Conservation (phyloP, 2,888 invertebrate species). For the Cistogaster globosa region DNA sequence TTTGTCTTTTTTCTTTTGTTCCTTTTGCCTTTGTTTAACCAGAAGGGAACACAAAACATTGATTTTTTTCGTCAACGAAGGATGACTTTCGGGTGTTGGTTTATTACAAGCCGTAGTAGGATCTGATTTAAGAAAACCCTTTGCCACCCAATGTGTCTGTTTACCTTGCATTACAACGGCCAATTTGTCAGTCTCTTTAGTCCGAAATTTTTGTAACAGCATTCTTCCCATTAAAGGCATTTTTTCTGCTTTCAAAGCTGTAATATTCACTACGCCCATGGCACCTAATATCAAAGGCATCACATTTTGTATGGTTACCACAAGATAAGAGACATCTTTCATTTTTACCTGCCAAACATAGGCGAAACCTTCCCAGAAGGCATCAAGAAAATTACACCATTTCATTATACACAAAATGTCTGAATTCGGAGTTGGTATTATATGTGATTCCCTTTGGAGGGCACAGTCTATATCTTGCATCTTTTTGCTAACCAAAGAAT, state of each 20-base stretch:
- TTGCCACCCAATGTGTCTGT: constrained; percentile 78
- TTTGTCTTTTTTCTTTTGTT: constrained; percentile 73
- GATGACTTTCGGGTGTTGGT: constrained; percentile 81
- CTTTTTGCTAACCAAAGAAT: constrained; percentile 80
- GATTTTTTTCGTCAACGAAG: constrained; percentile 81
- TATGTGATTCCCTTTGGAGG: constrained; percentile 79
- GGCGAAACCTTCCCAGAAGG: constrained; percentile 78
- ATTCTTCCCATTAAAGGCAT: constrained; percentile 79
- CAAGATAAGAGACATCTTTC: constrained; percentile 76
- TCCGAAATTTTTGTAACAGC: constrained; percentile 76
- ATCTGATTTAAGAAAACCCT: constrained; percentile 79
- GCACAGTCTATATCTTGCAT: constrained; percentile 82
- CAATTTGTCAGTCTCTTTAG: constrained; percentile 75
- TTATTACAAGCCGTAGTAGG: constrained; percentile 78
- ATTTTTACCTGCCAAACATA: constrained; percentile 81
- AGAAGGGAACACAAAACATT: constrained; percentile 80
- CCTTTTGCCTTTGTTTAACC: constrained; percentile 79
- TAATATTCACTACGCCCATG: constrained; percentile 79
- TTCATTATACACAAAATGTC: constrained; percentile 81
- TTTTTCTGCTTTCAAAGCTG: constrained; percentile 73
- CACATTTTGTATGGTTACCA: constrained; percentile 78
- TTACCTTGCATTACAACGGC: constrained; percentile 81
- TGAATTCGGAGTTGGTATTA: constrained; percentile 79
- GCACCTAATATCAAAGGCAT: constrained; percentile 80
- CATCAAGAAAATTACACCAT: constrained; percentile 80